Evolutionary conservation across 2,797 vertebrate species (phyloP).

Genomic region (Crax fasciolata): DNA sequence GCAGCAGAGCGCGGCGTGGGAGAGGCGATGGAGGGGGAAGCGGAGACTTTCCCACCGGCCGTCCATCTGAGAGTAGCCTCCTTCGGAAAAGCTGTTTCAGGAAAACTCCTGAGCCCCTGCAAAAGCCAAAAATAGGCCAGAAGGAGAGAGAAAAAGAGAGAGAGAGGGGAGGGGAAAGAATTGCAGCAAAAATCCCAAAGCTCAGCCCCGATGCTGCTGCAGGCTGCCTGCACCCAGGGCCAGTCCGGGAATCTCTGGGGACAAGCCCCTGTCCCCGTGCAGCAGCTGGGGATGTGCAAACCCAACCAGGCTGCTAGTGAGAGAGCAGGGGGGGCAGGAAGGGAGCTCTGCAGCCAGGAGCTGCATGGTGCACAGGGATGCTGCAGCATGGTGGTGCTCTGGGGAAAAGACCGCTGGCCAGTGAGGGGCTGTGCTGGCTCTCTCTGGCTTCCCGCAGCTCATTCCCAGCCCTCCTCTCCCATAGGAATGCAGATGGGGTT

Average conservation of each 20-base stretch:
- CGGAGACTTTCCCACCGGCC: conserved; percentile 76
- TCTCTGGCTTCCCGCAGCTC: accelerated
- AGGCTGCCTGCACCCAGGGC: background rate
- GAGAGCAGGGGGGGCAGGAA: background rate
- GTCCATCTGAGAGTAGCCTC: conserved; percentile 80
- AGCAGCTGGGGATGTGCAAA: background rate
- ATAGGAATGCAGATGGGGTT: background rate
- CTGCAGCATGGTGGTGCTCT: background rate
- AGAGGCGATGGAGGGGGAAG: conserved; percentile 74
- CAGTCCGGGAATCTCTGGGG: background rate
- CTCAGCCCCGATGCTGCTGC: conserved; percentile 9
- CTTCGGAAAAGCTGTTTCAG: conserved; percentile 82
- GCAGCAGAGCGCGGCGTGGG: conserved; percentile 63
- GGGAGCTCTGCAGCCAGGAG: background rate
- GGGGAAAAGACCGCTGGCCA: background rate
- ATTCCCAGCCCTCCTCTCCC: background rate
- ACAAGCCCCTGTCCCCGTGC: accelerated
- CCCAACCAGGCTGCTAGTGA: background rate
- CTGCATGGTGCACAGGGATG: background rate
- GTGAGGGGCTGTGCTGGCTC: background rate
- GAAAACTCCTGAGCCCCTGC: conserved; percentile 75
- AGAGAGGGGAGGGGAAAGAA: conserved; percentile 14
- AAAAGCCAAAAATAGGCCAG: conserved; percentile 79
- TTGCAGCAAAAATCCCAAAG: conserved; percentile 32
- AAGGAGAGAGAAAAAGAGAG: conserved; percentile 14